These are phyloP conservation scores for Esperia sulphurella DNA, from an alignment of 2,888 invertebrate species.

Conservation along the genomic window DNA sequence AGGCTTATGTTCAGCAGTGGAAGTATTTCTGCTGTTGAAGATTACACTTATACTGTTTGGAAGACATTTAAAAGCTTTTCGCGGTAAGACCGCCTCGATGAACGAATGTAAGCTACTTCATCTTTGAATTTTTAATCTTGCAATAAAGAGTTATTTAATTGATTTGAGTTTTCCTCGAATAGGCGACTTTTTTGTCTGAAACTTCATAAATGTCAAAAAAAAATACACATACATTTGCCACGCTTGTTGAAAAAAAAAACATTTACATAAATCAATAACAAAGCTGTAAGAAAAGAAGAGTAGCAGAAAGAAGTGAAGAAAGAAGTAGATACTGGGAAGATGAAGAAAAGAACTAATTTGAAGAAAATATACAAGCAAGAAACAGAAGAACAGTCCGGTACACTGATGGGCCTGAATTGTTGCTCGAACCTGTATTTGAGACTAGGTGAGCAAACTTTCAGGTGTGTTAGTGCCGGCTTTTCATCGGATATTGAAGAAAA, in stretches of 20 bases:
- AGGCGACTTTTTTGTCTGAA: not conserved
- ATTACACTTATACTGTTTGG: no score
- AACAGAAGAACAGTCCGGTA: slow-evolving; percentile 55
- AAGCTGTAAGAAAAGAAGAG: not conserved
- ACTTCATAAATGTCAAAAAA: no score
- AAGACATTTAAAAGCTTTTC: no score
- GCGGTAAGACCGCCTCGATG: no score
- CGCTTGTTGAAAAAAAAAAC: no score
- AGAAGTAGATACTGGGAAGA: slow-evolving; percentile 9
- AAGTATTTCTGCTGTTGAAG: no score
- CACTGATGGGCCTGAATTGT: slow-evolving; percentile 89
- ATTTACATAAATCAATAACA: not conserved
- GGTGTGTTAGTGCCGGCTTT: slow-evolving; percentile 85
- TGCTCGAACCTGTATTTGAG: slow-evolving; percentile 86
- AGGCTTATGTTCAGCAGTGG: no score
- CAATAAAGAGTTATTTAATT: no score
- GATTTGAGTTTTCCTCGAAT: not conserved
- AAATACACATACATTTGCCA: no score
- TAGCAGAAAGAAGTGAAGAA: slow-evolving; percentile 1
- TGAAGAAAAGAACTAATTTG: not conserved
- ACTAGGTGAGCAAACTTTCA: slow-evolving; percentile 93
- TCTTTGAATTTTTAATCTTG: no score
- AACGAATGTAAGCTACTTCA: no score
- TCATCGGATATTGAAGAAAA: slow-evolving; percentile 24
- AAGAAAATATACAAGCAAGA: slow-evolving; percentile 17